phyloP scores from a whole-genome alignment of 30 jellyfish, hydroid and myxozoan genomes.

The Pelagia noctiluca region DNA sequence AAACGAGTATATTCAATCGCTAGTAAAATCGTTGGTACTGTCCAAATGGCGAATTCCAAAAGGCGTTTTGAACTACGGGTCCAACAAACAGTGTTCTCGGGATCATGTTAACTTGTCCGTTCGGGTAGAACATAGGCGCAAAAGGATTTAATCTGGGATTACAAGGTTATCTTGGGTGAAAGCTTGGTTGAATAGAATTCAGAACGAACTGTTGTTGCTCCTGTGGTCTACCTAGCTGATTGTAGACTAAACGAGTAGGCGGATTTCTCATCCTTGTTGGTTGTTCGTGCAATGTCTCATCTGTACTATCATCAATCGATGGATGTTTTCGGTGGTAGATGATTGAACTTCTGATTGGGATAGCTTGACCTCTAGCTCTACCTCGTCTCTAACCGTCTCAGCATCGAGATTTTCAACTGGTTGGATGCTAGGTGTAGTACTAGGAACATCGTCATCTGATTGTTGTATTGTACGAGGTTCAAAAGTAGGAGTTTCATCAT shows the following conservation, averaged over 20 bases:
- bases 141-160: not conserved
- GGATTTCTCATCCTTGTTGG: slow-evolving; percentile 6
- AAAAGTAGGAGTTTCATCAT: not conserved
- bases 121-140: not conserved
- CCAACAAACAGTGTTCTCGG: not conserved
- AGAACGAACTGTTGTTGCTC: slow-evolving; percentile 6
- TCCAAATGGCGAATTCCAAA: not conserved
- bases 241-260: slow-evolving; percentile 4
- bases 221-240: slow-evolving; percentile 1
- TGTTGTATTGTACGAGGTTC: not conserved
- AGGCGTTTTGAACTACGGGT: not conserved
- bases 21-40: not conserved
- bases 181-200: not conserved
- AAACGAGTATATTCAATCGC: not conserved
- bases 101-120: not conserved
- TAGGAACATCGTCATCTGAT: not conserved
- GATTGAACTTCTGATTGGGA: slow-evolving; percentile 1
- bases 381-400: slow-evolving; percentile 1
- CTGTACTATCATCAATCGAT: not conserved
- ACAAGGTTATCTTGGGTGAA: not conserved
- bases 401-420: slow-evolving; percentile 1
- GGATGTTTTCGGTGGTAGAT: not conserved
- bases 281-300: slow-evolving; percentile 1
- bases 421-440: not conserved
- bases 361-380: not conserved